Conservation (phyloP, 2,797 vertebrate species). For the Catostomus latipinnis region DNA sequence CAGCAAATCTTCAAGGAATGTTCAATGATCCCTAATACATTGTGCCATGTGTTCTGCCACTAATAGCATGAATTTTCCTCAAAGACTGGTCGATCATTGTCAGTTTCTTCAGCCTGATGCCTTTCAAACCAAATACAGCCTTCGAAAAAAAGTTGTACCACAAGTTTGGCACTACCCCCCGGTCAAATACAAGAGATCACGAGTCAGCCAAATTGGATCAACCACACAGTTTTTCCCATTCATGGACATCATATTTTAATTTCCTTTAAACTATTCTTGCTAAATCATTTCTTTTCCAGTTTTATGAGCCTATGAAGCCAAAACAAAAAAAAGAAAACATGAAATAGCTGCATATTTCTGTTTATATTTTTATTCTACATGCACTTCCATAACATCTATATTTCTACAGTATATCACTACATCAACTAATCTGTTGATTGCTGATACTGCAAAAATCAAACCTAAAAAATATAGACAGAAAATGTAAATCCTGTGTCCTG, state of each 20-base stretch:
- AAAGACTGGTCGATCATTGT: neutral
- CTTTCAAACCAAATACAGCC: neutral
- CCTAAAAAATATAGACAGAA: neutral
- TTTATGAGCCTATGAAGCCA: neutral
- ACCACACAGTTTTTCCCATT: constrained; percentile 46
- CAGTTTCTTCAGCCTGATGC: too few relatives aligned
- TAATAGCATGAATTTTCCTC: constrained; percentile 3
- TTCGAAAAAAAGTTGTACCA: neutral
- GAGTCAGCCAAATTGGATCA: constrained; percentile 23
- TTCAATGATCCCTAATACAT: constrained; percentile 55
- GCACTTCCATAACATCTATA: too few relatives aligned
- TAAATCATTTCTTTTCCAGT: constrained; percentile 13
- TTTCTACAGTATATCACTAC: too few relatives aligned
- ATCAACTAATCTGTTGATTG: too few relatives aligned
- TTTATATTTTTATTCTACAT: too few relatives aligned
- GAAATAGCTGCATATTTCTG: neutral
- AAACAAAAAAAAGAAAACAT: neutral
- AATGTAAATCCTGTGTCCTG: constrained; percentile 17
- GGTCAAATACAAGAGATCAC: constrained; percentile 9
- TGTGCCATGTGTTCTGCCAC: neutral
- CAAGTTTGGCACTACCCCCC: constrained; percentile 2
- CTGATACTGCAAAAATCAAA: too few relatives aligned
- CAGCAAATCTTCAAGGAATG: constrained; percentile 52
- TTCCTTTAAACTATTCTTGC: constrained; percentile 46
- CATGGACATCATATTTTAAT: constrained; percentile 52